phyloP scores from a whole-genome alignment of 2,888 invertebrate species.

The Beris morrisii region DNA sequence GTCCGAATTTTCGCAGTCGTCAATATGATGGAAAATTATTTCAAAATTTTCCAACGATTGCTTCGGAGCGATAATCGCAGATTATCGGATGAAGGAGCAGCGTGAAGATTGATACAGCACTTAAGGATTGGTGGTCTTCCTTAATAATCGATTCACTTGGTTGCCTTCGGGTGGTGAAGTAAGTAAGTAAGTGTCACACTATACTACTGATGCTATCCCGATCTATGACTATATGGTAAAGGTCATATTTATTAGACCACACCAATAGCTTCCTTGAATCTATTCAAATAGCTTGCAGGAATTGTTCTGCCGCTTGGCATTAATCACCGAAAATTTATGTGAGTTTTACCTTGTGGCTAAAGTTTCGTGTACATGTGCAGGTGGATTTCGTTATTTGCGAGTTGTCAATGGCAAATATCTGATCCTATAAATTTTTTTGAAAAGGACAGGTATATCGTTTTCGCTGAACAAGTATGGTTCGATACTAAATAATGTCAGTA shows the following conservation, averaged over 20 bases:
- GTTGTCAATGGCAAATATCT: too few relatives aligned
- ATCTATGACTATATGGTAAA: neutral
- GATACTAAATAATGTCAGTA: too few relatives aligned
- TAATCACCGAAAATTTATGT: conserved; percentile 35
- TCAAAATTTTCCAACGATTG: conserved; percentile 33
- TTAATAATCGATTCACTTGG: neutral
- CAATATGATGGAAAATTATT: conserved; percentile 20
- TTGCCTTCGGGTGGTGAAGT: too few relatives aligned
- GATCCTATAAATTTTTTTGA: too few relatives aligned
- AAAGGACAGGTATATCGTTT: too few relatives aligned
- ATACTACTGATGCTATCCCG: too few relatives aligned
- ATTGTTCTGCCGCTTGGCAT: conserved; percentile 19
- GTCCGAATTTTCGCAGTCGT: neutral
- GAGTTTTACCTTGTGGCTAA: conserved; percentile 28
- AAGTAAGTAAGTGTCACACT: too few relatives aligned
- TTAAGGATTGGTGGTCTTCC: conserved; percentile 21
- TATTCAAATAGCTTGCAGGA: conserved; percentile 23
- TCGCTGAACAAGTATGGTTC: too few relatives aligned
- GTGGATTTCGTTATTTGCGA: too few relatives aligned
- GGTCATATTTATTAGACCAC: too few relatives aligned
- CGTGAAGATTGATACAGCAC: neutral
- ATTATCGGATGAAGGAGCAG: conserved; percentile 1
- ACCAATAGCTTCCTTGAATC: conserved; percentile 15
- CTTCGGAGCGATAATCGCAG: conserved; percentile 32
- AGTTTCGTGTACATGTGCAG: conserved; percentile 14